Evolutionary conservation across 2,888 invertebrate species (phyloP).

Genomic region (Stenolophus ochropezus): DNA sequence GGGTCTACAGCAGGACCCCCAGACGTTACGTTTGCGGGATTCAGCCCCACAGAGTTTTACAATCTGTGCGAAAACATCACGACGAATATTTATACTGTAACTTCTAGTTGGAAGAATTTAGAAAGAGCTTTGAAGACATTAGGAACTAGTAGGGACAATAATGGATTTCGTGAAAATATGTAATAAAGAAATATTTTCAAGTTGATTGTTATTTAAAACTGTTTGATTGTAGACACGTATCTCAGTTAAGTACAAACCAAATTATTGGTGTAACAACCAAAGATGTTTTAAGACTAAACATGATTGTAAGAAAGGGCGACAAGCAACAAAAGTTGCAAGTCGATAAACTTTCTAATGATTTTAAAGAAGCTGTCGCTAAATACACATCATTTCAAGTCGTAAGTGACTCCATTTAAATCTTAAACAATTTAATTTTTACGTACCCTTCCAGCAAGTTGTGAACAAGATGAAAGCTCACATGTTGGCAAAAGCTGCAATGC

Average conservation of each 20-base stretch:
- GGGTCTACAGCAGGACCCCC: conserved; percentile 73
- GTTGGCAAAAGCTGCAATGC: conserved; percentile 69
- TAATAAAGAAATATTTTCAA: conserved; percentile 69
- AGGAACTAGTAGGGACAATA: conserved; percentile 84
- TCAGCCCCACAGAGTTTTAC: conserved; percentile 85
- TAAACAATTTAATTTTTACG: neutral
- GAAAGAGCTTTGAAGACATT: conserved; percentile 85
- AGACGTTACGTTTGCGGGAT: conserved; percentile 82
- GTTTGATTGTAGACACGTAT: conserved; percentile 78
- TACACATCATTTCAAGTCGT: conserved; percentile 90
- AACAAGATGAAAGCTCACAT: conserved; percentile 82
- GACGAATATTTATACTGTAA: conserved; percentile 86
- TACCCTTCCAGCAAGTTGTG: conserved; percentile 75
- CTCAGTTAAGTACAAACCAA: conserved; percentile 84
- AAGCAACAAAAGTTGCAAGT: conserved; percentile 89
- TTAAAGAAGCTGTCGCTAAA: conserved; percentile 85
- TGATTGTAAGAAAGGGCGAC: conserved; percentile 82
- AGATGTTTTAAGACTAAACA: conserved; percentile 83
- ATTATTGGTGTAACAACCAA: conserved; percentile 84
- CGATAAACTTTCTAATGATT: conserved; percentile 88
- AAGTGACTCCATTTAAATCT: conserved; percentile 63
- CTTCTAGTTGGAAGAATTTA: conserved; percentile 82
- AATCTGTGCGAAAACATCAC: conserved; percentile 88
- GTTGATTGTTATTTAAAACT: conserved; percentile 17
- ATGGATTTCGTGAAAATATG: conserved; percentile 80